Evolutionary conservation across 2,113 vertebrate genomes (phyloP).

Genomic region (Rattus rattus): DNA sequence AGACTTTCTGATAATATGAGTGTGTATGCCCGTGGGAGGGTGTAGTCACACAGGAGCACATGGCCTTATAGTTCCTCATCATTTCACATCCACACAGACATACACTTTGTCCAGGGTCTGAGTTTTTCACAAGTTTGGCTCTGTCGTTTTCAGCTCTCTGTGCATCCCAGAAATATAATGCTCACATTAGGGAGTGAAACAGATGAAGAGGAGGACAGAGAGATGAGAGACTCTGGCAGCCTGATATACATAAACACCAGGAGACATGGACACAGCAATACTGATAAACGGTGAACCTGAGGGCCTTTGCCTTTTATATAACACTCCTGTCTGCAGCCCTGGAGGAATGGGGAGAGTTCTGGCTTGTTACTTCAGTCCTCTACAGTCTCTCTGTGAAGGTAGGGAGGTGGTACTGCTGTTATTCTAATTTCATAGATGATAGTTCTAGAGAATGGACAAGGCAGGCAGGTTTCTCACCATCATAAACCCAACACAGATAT

Average conservation of each 20-base stretch:
- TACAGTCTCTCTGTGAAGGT: not conserved
- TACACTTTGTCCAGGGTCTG: not conserved
- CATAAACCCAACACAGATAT: not conserved
- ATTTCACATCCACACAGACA: not conserved
- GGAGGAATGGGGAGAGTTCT: not conserved
- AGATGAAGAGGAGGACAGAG: not conserved
- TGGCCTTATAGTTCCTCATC: not conserved
- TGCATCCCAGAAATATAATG: not conserved
- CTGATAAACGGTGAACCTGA: not conserved
- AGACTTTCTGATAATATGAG: not conserved
- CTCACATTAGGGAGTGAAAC: not conserved
- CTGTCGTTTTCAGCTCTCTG: not conserved
- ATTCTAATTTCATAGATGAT: not conserved
- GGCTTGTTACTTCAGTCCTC: not conserved
- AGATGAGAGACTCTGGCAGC: not conserved
- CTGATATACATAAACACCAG: not conserved
- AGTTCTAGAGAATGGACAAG: not conserved
- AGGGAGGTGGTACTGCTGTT: not conserved
- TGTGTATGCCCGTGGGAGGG: not conserved
- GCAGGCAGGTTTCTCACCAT: not conserved
- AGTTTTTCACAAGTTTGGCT: not conserved
- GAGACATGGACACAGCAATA: not conserved
- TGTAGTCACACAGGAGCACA: accelerated
- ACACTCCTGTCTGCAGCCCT: not conserved
- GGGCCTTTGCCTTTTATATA: not conserved